phyloP scores from a whole-genome alignment of 2,113 vertebrate species.

The Sigmodon hispidus region DNA sequence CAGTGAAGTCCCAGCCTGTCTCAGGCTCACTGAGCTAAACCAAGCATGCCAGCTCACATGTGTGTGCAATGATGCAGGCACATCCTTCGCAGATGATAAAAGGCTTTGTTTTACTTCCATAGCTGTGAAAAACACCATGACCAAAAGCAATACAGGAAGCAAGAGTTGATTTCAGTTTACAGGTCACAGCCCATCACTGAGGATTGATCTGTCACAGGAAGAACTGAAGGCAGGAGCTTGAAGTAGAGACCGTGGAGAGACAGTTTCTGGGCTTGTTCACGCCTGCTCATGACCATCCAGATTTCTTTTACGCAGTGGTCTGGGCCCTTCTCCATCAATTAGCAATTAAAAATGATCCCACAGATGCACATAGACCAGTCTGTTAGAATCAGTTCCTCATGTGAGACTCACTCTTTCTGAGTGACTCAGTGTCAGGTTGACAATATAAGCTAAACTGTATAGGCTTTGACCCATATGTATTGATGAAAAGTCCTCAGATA shows the following conservation, averaged over 20 bases:
- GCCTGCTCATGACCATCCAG: not conserved
- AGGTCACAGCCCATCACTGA: no score
- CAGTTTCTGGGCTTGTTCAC: not conserved
- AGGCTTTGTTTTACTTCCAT: no score
- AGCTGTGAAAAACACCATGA: not conserved
- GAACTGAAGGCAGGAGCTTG: not conserved
- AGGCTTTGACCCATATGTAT: not conserved
- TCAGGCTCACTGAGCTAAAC: rapidly evolving
- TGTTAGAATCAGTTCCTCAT: not conserved
- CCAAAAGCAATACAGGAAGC: not conserved
- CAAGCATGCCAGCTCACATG: rapidly evolving
- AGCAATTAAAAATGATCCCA: not conserved
- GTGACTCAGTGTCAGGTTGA: not conserved
- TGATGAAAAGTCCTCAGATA: rapidly evolving
- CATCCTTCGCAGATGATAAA: not conserved
- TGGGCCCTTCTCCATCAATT: not conserved
- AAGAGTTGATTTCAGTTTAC: not conserved
- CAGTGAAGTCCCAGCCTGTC: rapidly evolving
- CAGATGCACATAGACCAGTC: not conserved
- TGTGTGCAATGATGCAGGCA: not conserved
- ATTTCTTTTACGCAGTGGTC: not conserved
- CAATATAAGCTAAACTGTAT: not conserved
- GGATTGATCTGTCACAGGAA: no score
- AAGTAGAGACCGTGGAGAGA: not conserved
- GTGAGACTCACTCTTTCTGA: not conserved